Base-by-base conservation (phyloP, 2,113 vertebrate species). In the Malaclemys terrapin region DNA sequence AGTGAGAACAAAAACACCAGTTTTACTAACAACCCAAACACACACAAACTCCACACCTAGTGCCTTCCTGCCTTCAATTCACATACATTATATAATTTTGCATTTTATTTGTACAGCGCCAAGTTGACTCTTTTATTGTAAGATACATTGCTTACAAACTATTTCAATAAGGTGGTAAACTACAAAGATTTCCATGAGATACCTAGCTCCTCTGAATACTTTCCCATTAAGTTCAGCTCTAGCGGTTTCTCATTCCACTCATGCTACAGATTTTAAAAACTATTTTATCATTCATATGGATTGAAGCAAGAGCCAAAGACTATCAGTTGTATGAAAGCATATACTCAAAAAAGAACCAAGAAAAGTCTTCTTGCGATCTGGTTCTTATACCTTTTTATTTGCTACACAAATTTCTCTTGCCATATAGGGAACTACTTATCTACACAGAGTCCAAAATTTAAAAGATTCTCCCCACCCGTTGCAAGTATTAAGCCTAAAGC, bases 1-100 rank as follows among this genome's bases (percentile, higher is more conserved):
- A 88, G 92, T 50, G 75, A 96, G n/a, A 98, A 65, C 53, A 98
- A 87, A 97, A 10, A 7, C 78, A 90, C 1, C 31, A 92, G 3
- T 2, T 93, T 82, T 42, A 89, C 17, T 76, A 54, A 92, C 80
- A 20, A 92, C 4, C 56, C 56, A 0, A 69, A 82, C 90, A 87
- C 42, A 54, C 85, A 12, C 35, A 38, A 78, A 90, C 16, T 50
- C 76, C 9, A n/a, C 78, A 62, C 91, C 93, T 82, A 47, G 54
- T 84, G 86, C 47, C 6, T 42, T 88, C 84, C 83, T 91, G 83
- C 84, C 80, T 65, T 89, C 27, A 2, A 14, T 12, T 53, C 83
- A 94, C 57, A 92, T 94, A 82, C 2, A 10, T 17, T 22, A 72
- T 29, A 78, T 25, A 45, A 78, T 13, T 47, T 25, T 45, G 11